Percentiles rank a stretch among this genome's conserved stretches.
Conservation (phyloP, 2,797 vertebrate species). For the Xenopus petersii region DNA sequence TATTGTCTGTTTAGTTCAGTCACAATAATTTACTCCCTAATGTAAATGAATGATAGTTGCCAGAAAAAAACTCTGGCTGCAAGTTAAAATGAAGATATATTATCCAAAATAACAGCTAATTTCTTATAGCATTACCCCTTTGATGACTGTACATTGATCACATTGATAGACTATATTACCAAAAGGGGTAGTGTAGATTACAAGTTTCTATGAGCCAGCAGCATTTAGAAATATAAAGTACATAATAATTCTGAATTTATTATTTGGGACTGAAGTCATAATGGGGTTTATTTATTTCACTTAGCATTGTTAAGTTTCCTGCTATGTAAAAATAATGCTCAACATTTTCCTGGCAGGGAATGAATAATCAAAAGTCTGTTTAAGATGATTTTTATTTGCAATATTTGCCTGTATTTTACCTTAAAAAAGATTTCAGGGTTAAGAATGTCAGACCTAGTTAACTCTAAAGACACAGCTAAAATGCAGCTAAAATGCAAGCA, state of each 20-base stretch:
- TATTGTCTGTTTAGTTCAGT: conserved; percentile 45
- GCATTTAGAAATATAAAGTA: conserved; percentile 9
- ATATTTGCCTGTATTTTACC: neutral
- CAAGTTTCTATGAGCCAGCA: neutral
- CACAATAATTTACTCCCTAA: conserved; percentile 51
- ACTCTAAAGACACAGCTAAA: too few relatives aligned
- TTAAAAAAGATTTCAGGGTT: too few relatives aligned
- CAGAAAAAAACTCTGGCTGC: conserved; percentile 22
- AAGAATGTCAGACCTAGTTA: too few relatives aligned
- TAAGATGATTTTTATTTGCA: neutral
- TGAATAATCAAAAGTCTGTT: neutral
- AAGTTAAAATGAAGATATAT: conserved; percentile 45
- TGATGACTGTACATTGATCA: conserved; percentile 27
- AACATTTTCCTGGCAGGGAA: neutral
- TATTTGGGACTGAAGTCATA: neutral
- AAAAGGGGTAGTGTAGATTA: conserved; percentile 20
- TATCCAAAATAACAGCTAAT: conserved; percentile 40
- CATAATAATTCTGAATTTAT: neutral
- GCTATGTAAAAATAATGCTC: neutral
- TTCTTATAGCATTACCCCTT: conserved; percentile 28
- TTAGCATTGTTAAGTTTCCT: neutral
- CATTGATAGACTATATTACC: conserved; percentile 16
- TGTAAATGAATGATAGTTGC: conserved; percentile 49
- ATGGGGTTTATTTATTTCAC: neutral
- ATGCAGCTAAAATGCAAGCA: too few relatives aligned